These are phyloP conservation scores for Lepus townsendii DNA, from an alignment of 2,797 vertebrate genomes.

Conservation along the genomic window DNA sequence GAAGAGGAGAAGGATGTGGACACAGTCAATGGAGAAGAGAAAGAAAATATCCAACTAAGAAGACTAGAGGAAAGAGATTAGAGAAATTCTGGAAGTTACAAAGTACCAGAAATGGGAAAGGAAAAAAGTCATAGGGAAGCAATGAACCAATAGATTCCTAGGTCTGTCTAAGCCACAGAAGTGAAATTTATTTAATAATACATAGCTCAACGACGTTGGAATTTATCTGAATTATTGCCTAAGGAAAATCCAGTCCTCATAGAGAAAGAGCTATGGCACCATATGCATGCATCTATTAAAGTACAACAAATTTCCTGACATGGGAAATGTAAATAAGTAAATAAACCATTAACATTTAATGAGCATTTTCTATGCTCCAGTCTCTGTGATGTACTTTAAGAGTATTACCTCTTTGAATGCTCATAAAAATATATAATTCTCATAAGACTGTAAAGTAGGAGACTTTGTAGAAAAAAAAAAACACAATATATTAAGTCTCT, in stretches of 20 bases:
- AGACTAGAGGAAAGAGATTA: not conserved
- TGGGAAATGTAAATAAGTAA: not conserved
- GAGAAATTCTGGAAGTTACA: not conserved
- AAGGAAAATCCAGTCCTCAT: not conserved
- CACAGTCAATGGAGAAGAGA: no score
- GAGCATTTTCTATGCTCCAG: not conserved
- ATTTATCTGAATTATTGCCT: constrained; percentile 27
- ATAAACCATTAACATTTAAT: constrained; percentile 23
- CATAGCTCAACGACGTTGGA: not conserved
- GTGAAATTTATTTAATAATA: not conserved
- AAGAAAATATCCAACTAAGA: not conserved
- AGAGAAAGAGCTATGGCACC: not conserved
- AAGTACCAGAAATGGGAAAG: not conserved
- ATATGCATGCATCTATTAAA: constrained; percentile 41
- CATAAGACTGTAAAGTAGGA: not conserved
- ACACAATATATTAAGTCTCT: not conserved
- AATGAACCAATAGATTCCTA: not conserved
- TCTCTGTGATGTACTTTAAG: not conserved
- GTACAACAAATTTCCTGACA: not conserved
- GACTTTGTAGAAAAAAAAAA: not conserved
- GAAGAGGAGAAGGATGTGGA: not conserved
- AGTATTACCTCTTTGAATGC: not conserved
- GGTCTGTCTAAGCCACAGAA: not conserved
- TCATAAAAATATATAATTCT: not conserved
- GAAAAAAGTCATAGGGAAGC: not conserved